Percentiles rank a stretch among this genome's conserved stretches.
Evolutionary conservation across 1,140 invertebrate species (phyloP).

Genomic region (Drosophila burlai): DNA sequence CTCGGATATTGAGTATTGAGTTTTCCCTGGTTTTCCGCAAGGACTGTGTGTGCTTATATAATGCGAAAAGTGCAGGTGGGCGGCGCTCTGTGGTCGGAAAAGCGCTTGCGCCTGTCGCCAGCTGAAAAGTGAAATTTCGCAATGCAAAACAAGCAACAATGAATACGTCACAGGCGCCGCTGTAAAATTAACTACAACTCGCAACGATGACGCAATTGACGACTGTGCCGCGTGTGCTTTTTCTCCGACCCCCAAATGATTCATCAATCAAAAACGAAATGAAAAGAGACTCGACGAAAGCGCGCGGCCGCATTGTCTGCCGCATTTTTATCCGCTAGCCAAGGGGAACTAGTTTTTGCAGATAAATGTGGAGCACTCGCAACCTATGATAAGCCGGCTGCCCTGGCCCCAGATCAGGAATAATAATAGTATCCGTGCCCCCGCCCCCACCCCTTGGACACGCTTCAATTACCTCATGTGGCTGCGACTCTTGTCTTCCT

Average conservation of each 20-base stretch:
- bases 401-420: slow-evolving; percentile 9
- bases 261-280: slow-evolving; percentile 52
- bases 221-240: slow-evolving; percentile 74
- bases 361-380: slow-evolving; percentile 5
- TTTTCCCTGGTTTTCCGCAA: slow-evolving; percentile 4
- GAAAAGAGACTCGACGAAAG: slow-evolving; percentile 15
- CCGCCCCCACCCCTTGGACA: no score
- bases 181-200: slow-evolving; percentile 37
- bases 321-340: slow-evolving; percentile 2
- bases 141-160: slow-evolving; percentile 28
- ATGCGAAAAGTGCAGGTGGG: slow-evolving; percentile 47
- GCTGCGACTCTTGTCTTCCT: slow-evolving; percentile 31
- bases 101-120: slow-evolving; percentile 42
- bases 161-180: slow-evolving; percentile 47
- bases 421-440: slow-evolving; percentile 3
- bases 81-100: slow-evolving; percentile 19
- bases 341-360: slow-evolving; percentile 28
- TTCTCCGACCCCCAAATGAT: slow-evolving; percentile 45
- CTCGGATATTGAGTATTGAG: not conserved
- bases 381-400: slow-evolving; percentile 25
- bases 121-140: slow-evolving; percentile 48
- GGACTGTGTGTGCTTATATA: slow-evolving; percentile 46
- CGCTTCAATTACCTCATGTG: slow-evolving; percentile 19
- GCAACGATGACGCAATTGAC: slow-evolving; percentile 72
- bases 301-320: slow-evolving; percentile 42